Percentiles rank a stretch among this genome's conserved stretches.
Evolutionary conservation across 2,797 vertebrate genomes (phyloP).

Genomic region (Ptychadena robeensis): DNA sequence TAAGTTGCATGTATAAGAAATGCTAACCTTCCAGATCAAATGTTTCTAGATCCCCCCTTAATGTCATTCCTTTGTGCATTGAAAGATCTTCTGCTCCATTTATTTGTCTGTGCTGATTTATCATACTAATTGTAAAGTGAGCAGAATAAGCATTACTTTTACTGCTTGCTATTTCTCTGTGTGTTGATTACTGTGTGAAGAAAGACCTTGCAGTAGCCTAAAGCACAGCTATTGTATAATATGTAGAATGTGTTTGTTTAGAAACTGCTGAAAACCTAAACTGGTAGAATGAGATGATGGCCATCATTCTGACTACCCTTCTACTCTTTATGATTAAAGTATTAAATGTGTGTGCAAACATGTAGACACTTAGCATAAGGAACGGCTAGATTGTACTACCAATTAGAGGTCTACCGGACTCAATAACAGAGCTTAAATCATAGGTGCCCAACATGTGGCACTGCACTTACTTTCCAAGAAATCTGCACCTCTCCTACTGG

Average conservation of each 20-base stretch:
- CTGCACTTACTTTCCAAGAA: too few species aligned
- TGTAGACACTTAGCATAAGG: background rate
- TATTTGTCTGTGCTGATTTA: slow-evolving; percentile 50
- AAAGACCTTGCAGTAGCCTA: slow-evolving; percentile 44
- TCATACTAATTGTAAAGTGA: slow-evolving; percentile 44
- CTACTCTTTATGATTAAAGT: background rate
- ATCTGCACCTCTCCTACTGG: too few species aligned
- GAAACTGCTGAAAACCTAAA: slow-evolving; percentile 35
- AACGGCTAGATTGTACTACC: background rate
- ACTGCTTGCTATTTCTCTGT: slow-evolving; percentile 48
- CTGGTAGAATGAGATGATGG: slow-evolving; percentile 14
- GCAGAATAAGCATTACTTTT: slow-evolving; percentile 44
- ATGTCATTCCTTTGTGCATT: slow-evolving; percentile 16
- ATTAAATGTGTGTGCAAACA: background rate
- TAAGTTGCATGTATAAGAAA: background rate
- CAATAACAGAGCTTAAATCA: background rate
- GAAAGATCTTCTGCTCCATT: slow-evolving; percentile 30
- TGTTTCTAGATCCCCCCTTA: slow-evolving; percentile 1
- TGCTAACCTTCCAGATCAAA: background rate
- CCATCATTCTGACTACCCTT: background rate
- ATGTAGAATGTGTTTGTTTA: slow-evolving; percentile 37
- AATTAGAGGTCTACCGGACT: background rate
- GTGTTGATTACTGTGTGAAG: slow-evolving; percentile 56
- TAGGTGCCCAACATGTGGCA: background rate
- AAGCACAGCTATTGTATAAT: slow-evolving; percentile 38